These are phyloP conservation scores for Podocnemis expansa DNA, from an alignment of 2,113 vertebrate species.

Conservation along the genomic window DNA sequence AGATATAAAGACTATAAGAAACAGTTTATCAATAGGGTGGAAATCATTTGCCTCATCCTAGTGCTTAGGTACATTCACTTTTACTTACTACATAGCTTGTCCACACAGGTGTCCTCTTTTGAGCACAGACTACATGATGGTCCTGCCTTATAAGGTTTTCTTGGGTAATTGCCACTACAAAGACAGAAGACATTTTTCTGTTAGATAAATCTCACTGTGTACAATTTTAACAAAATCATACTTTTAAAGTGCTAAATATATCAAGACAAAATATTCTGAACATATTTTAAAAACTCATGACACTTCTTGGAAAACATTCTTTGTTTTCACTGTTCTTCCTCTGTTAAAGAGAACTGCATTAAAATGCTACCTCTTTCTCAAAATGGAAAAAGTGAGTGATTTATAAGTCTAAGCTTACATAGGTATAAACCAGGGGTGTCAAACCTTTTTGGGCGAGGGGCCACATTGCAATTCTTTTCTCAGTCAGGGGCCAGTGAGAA, in stretches of 20 bases:
- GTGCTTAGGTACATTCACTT: neutral
- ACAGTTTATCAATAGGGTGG: neutral
- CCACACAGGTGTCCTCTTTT: conserved; percentile 48
- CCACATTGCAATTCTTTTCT: too few relatives aligned
- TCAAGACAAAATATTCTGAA: neutral
- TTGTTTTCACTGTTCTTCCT: neutral
- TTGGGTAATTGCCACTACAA: neutral
- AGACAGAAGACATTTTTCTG: neutral
- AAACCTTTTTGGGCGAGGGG: too few relatives aligned
- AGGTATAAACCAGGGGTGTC: too few relatives aligned
- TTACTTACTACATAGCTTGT: conserved; percentile 79
- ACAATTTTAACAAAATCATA: neutral
- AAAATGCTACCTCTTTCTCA: neutral
- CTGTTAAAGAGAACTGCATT: neutral
- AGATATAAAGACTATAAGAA: neutral
- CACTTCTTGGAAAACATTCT: neutral
- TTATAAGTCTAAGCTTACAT: neutral
- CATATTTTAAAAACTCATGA: neutral
- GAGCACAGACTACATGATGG: conserved; percentile 59
- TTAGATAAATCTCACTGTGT: neutral
- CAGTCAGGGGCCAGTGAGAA: too few relatives aligned
- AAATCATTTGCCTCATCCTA: neutral
- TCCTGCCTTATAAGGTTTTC: conserved; percentile 66
- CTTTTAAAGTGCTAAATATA: neutral
- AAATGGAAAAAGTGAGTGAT: neutral